These are phyloP conservation scores for Chaetophractus vellerosus DNA, from an alignment of 2,797 vertebrate species.

Conservation along the genomic window DNA sequence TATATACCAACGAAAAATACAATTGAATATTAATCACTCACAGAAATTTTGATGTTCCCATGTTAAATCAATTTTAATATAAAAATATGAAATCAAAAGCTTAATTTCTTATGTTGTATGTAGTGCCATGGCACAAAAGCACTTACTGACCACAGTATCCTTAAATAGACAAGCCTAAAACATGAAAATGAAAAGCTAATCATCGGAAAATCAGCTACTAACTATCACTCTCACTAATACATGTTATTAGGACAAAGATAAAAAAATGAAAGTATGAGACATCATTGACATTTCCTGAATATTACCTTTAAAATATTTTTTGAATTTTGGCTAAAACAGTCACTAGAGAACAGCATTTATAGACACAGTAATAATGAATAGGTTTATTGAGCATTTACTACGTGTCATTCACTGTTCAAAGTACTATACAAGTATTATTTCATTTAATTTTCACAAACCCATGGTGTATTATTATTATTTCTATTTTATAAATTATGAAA, in stretches of 20 bases:
- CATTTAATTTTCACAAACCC: not conserved
- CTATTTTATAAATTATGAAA: not conserved
- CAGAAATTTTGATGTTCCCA: not conserved
- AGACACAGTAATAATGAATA: not conserved
- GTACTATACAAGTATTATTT: not conserved
- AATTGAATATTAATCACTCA: not conserved
- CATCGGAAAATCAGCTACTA: not conserved
- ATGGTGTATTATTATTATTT: not conserved
- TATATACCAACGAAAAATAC: conserved; percentile 13
- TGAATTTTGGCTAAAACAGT: no score
- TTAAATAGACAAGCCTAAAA: not conserved
- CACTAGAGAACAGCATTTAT: not conserved
- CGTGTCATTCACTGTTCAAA: not conserved
- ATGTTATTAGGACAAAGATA: not conserved
- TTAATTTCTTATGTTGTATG: conserved; percentile 7
- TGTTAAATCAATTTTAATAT: conserved; percentile 7
- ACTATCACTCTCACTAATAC: not conserved
- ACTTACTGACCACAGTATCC: not conserved
- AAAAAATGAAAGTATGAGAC: not conserved
- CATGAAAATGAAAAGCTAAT: not conserved
- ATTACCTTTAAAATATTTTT: conserved; percentile 32
- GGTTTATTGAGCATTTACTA: not conserved
- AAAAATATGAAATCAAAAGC: not conserved
- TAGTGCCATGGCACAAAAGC: not conserved
- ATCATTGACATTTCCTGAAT: not conserved